A percentile compares a stretch with the other conserved stretches of the same genome.
phyloP scores from a whole-genome alignment of 2,113 vertebrate species.

The Onychorhynchus coronatus region DNA sequence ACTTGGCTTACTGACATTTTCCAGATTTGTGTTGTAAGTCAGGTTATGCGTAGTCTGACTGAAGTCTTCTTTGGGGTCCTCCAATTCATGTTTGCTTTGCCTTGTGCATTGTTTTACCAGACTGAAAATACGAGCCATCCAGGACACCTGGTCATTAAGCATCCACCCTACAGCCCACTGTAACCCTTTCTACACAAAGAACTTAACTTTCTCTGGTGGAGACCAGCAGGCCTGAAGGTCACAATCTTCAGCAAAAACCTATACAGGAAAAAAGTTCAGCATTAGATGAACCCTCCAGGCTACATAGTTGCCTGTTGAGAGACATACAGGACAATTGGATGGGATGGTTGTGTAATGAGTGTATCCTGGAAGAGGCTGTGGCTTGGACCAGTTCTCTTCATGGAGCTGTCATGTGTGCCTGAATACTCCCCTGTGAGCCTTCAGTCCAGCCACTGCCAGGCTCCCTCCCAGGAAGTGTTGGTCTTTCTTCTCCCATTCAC shows the following conservation, averaged over 20 bases:
- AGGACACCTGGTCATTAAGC: neutral
- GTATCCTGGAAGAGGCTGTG: neutral
- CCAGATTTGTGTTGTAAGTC: neutral
- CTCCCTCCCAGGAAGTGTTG: neutral
- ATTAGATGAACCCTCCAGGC: neutral
- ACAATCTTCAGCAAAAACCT: neutral
- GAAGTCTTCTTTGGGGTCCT: neutral
- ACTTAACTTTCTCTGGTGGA: neutral
- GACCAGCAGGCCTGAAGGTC: neutral
- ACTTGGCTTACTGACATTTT: neutral
- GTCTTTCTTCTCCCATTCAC: neutral
- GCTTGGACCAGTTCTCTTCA: neutral
- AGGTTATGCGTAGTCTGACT: neutral
- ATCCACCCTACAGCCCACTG: neutral
- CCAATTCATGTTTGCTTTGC: neutral
- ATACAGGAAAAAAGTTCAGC: neutral
- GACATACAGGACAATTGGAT: neutral
- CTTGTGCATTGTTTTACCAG: neutral
- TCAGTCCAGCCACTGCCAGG: neutral
- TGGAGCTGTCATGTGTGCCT: neutral
- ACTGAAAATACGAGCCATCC: neutral
- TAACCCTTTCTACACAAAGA: neutral
- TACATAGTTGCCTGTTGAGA: neutral
- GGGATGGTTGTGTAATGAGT: neutral
- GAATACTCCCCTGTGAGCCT: neutral